A percentile compares a stretch with the other conserved stretches of the same genome.
phyloP scores from a whole-genome alignment of 2,888 invertebrate species.

The Alloplasta piceator region DNA sequence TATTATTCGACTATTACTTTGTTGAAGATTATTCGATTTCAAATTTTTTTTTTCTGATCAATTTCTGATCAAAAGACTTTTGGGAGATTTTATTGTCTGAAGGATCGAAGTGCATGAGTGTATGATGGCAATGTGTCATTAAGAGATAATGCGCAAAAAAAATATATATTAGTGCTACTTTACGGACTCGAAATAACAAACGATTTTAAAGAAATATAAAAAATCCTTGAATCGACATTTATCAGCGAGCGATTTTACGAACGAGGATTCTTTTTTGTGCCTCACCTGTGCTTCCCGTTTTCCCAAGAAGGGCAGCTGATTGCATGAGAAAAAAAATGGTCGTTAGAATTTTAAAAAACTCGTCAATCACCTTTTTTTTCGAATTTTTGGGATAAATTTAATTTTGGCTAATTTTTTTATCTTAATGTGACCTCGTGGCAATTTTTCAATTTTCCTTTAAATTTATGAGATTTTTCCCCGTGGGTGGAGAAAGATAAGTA shows the following conservation, averaged over 20 bases:
- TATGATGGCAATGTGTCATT: conserved; percentile 23
- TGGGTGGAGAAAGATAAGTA: conserved; percentile 4
- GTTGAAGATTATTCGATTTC: no score
- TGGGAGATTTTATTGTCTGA: background rate
- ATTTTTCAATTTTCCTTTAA: conserved; percentile 2
- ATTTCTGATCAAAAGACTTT: background rate
- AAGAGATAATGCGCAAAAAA: conserved; percentile 47
- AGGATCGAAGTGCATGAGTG: conserved; percentile 18
- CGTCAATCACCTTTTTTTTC: conserved; percentile 42
- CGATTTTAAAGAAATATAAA: conserved; percentile 30
- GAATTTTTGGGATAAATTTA: conserved; percentile 4
- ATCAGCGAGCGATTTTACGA: conserved; percentile 43
- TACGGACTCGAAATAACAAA: conserved; percentile 38
- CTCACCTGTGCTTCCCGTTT: conserved; percentile 83
- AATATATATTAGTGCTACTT: conserved; percentile 54
- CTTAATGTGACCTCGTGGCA: background rate
- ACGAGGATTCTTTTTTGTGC: conserved; percentile 32
- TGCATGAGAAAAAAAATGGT: conserved; percentile 61
- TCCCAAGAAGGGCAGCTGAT: conserved; percentile 83
- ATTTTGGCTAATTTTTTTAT: background rate
- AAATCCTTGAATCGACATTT: conserved; percentile 42
- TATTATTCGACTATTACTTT: no score
- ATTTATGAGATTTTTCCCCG: background rate
- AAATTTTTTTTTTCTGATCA: no score
- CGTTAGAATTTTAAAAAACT: conserved; percentile 57